Evolutionary conservation across 2,888 invertebrate species (phyloP), one percentile per base, ranked within the genome.

Genomic region (Pseudococcus viburni): DNA sequence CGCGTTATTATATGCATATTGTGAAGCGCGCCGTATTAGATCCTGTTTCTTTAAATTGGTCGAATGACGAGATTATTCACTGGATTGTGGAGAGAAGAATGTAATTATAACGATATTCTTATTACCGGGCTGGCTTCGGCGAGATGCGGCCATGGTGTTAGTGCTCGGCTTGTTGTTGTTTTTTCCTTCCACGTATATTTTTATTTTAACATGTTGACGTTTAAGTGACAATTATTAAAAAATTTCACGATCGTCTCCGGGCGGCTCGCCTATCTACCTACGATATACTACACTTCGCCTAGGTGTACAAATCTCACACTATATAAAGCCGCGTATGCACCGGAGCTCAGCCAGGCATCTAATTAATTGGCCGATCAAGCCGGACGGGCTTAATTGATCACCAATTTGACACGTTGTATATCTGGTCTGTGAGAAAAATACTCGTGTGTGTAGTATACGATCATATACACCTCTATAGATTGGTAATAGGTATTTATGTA

Each of bases 31-130:
- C 68, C 68, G 55, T 86, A 64, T 86, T 86, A 86, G 64, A 86
- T 86, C 86, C 64, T 86, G 64, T 64, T 86, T 86, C 64, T 80
- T 80, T 64, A 86, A 86, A 86, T 86, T 86, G 86, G 39, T 64
- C 64, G 59, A 86, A 42, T 64, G 64, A 64, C 59, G 86, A 86
- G 86, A 86, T 86, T 86, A 64, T 86, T 86, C 86, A 22, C 64
- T 26, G 86, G 64, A 86, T 64, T 86, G 64, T 64, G 55, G 55
- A 46, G 46, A 51, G 51, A 85, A 80, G 80, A 80, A 80, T 80
- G 80, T 80, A 80, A 80, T 80, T 85, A 59, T 85, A 85, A 85
- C 85, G 85, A 85, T 85, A 55, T 85, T 85, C 59, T 85, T 55
- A 85, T 85, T 85, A 80, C 80, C 17, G 33, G 73, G 26, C 26